Evolutionary conservation across 2,888 invertebrate species (phyloP), one percentile per base, ranked within the genome.

Genomic region (Drosophila diplacantha): DNA sequence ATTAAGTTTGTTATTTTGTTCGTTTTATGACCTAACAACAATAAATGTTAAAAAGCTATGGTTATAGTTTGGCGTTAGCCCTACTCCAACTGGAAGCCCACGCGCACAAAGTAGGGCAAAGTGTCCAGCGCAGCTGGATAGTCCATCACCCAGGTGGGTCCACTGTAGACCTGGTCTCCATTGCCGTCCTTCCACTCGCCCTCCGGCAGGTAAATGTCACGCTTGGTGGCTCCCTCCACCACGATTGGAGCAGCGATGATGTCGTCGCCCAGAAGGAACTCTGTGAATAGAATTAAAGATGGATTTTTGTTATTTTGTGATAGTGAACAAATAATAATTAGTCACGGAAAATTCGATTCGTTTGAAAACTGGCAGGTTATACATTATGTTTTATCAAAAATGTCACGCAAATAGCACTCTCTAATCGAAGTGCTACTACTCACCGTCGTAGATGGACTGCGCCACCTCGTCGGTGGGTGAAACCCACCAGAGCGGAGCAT

Each of bases 401-500:
- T 20, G 44, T 20, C 44, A 20, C 1, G 26, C n/a, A 5, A 18
- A 11, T 37, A 22, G 2, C 8, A 5, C 8, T 18, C 5, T 1
- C 18, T 2, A 14, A 14, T 29, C 3, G 20, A 53, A 11, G 18
- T 37, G 18, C 8, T 18, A 3, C 7, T 20, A 81, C 86, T 85
- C 86, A 92, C 92, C 90, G 75, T 92, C 92, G 87, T 90, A 90
- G 59, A 91, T 90, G 51, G 85, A 79, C n/a, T 90, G 88, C 0
- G 95, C 93, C 18, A 89, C 89, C 24, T 85, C 79, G 79, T 95
- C 93, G 0, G 84, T 86, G 0, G 95, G 95, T 74, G 92, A 93
- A 0, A 93, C 84, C 95, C 95, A 96, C 96, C 96, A 96, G 35
- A 96, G 90, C 0, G 96, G 96, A 3, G 93, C 90, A 87, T 95